Conservation (phyloP, 2,113 vertebrate genomes). For the Hyla sarda region DNA sequence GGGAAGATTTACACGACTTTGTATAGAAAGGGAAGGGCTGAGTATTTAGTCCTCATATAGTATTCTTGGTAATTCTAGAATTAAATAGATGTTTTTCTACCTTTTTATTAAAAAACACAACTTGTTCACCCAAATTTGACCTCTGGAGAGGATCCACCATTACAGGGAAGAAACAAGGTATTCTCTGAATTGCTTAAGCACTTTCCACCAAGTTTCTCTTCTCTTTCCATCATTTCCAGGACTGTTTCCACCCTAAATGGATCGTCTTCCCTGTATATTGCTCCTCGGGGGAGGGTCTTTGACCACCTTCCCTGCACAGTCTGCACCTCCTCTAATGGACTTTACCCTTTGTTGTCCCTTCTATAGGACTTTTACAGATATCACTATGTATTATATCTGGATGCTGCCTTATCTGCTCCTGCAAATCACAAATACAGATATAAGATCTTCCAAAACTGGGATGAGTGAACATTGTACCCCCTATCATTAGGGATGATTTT, state of each 20-base stretch:
- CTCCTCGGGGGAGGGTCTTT: neutral
- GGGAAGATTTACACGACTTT: neutral
- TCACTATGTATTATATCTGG: neutral
- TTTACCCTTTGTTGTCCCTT: neutral
- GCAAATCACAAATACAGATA: neutral
- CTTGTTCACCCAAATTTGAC: neutral
- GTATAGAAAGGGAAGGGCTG: neutral
- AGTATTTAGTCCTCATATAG: neutral
- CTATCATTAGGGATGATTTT: neutral
- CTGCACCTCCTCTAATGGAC: neutral
- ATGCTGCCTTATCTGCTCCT: neutral
- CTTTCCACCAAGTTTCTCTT: neutral
- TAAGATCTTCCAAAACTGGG: neutral
- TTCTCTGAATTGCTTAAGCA: neutral
- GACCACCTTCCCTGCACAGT: neutral
- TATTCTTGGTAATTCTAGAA: neutral
- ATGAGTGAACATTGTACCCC: neutral
- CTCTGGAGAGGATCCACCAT: neutral
- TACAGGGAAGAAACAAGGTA: neutral
- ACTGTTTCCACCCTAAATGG: neutral
- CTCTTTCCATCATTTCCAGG: neutral
- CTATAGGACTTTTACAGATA: neutral
- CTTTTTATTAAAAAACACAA: no score
- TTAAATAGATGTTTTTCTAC: neutral
- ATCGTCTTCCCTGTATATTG: neutral